These are phyloP conservation scores for Strigops habroptila DNA, from an alignment of 2,113 vertebrate species.

Conservation along the genomic window DNA sequence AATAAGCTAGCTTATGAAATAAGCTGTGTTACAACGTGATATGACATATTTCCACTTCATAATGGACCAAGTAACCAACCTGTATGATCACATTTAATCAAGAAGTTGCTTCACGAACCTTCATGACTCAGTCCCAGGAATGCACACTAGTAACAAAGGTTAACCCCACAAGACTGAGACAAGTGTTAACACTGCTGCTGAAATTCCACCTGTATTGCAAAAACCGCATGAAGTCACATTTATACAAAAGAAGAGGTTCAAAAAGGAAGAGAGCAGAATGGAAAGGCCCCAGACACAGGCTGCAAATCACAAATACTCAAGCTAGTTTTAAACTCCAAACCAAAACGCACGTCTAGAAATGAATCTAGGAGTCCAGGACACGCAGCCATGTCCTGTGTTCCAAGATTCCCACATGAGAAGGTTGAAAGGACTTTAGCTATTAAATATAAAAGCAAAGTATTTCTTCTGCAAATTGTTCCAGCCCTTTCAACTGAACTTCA, in stretches of 20 bases:
- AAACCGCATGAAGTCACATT: not conserved
- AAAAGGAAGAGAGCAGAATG: not conserved
- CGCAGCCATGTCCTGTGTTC: not conserved
- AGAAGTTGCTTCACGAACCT: not conserved
- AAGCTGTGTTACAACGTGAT: accelerated
- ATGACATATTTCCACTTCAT: not conserved
- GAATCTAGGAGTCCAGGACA: not conserved
- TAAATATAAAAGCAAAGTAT: not conserved
- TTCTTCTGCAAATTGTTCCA: not conserved
- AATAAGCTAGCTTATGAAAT: no score
- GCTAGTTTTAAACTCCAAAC: not conserved
- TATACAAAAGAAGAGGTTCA: not conserved
- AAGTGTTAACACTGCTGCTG: not conserved
- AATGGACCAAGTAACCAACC: not conserved
- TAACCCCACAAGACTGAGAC: not conserved
- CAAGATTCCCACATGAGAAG: not conserved
- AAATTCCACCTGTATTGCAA: not conserved
- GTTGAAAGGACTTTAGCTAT: not conserved
- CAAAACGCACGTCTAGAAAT: not conserved
- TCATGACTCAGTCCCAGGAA: not conserved
- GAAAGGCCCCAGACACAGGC: not conserved
- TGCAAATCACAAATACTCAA: not conserved
- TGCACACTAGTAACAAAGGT: not conserved
- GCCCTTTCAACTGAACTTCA: not conserved
- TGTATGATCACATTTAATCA: not conserved